Conservation (phyloP, 1,140 invertebrate species). For the Gryon sp. region DNA sequence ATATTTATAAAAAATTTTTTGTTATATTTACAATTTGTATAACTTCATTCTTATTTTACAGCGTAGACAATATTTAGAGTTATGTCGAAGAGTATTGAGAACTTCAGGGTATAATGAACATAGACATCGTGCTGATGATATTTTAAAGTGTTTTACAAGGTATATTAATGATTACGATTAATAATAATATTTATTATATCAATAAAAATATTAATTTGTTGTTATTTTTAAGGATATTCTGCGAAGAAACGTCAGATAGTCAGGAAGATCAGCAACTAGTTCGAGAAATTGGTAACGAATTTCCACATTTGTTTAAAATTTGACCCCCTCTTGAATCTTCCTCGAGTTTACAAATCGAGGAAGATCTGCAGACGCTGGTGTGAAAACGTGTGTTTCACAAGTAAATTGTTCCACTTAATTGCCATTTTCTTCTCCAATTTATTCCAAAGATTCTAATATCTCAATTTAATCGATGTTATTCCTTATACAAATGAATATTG, state of each 20-base stretch:
- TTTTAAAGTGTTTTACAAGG: constrained; percentile 88
- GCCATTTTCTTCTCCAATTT: constrained; percentile 23
- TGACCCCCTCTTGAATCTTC: constrained; percentile 72
- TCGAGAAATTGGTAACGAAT: constrained; percentile 89
- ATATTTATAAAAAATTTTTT: constrained; percentile 8
- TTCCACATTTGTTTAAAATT: constrained; percentile 89
- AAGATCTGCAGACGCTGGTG: constrained; percentile 75
- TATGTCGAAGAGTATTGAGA: constrained; percentile 87
- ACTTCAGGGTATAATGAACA: constrained; percentile 88
- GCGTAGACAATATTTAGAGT: constrained; percentile 87
- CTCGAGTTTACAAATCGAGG: constrained; percentile 67
- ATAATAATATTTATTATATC: not conserved
- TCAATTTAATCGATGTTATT: constrained; percentile 47
- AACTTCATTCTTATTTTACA: constrained; percentile 71
- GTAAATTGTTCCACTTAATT: constrained; percentile 41
- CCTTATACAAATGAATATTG: constrained; percentile 16
- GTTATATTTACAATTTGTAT: constrained; percentile 15
- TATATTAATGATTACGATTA: constrained; percentile 39
- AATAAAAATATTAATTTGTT: not conserved
- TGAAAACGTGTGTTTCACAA: constrained; percentile 46
- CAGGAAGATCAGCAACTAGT: constrained; percentile 87
- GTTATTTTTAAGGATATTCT: constrained; percentile 83
- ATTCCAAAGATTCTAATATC: constrained; percentile 52
- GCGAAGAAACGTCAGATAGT: constrained; percentile 87
- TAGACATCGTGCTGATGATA: constrained; percentile 86